Evolutionary conservation across 2,113 vertebrate genomes (phyloP), one percentile per base, ranked within the genome.

Genomic region (Cyprinus carpio): DNA sequence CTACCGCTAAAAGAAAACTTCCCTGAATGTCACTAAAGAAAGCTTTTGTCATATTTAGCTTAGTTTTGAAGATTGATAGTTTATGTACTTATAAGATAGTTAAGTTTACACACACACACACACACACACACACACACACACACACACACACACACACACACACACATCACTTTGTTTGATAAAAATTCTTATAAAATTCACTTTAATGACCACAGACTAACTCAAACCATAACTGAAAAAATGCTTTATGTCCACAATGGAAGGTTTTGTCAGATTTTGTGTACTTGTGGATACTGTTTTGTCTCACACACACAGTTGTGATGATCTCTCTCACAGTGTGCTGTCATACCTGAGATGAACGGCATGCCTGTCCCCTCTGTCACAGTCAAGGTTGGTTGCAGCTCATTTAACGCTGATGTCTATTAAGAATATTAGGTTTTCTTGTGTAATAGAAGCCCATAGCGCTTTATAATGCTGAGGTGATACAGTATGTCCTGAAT

Each of bases 351-450:
- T 75, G 96, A 96, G 8, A 92, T 96, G 1, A 94, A 93, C 62
- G 93, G 93, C 27, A 92, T 94, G 12, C 43, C 88, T 18, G 91
- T 97, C 20, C 97, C 97, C 25, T 99, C 97, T 6, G 92, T 97
- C 67, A 96, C 95, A 79, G 91, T 99, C 34, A 96, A 99, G 97
- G 98, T 99, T 95, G 75, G 56, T 69, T 69, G 27, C 71, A 62
- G 18, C 10, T 34, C 34, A 1, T 62, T 34, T 8, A 12, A 13
- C 10, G 0, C 20, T 74, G 25, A 34, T 37, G 1, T 34, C 46
- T 11, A 15, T 27, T 31, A 74, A 15, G 64, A 6, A 18, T 18
- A 71, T 58, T 23, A 58, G 0, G 4, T 27, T 27, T 64, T 64
- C 60, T 64, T 27, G 11, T 27, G 25, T 60, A 60, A 60, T 60